Evolutionary conservation across 1,140 invertebrate species (phyloP).

Genomic region (Gonatopus flavifemur): DNA sequence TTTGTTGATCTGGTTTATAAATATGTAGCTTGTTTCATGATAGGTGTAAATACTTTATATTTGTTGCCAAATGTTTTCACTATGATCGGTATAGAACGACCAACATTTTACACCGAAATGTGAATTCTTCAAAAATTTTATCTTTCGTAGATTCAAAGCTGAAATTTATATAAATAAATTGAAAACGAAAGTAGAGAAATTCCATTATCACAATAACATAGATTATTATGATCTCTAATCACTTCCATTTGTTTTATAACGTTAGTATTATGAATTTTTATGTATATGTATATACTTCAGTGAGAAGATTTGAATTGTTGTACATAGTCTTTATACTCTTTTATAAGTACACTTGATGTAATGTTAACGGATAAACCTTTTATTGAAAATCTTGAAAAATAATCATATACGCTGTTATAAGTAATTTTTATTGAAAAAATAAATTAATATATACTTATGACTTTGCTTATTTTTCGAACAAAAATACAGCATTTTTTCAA

Average conservation of each 20-base stretch:
- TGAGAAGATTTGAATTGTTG: not conserved
- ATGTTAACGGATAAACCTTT: too few species aligned
- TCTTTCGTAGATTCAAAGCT: not conserved
- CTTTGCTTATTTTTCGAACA: too few species aligned
- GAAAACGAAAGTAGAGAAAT: too few species aligned
- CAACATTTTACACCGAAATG: not conserved
- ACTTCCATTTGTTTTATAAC: not conserved
- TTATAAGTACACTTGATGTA: not conserved
- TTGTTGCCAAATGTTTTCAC: slow-evolving; percentile 78
- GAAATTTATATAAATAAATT: not conserved
- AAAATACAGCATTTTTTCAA: not conserved
- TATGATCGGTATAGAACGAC: slow-evolving; percentile 70
- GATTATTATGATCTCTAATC: too few species aligned
- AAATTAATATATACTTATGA: not conserved
- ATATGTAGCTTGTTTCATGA: slow-evolving; percentile 74
- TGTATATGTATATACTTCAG: not conserved
- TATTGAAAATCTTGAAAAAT: too few species aligned
- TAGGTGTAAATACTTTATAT: slow-evolving; percentile 77
- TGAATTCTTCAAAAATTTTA: not conserved
- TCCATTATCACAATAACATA: too few species aligned
- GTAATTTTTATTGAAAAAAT: not conserved
- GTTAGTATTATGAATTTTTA: not conserved
- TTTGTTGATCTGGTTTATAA: slow-evolving; percentile 80
- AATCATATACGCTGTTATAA: not conserved
- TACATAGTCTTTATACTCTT: too few species aligned